phyloP scores from a whole-genome alignment of 2,797 vertebrate species.

The Pampus argenteus region DNA sequence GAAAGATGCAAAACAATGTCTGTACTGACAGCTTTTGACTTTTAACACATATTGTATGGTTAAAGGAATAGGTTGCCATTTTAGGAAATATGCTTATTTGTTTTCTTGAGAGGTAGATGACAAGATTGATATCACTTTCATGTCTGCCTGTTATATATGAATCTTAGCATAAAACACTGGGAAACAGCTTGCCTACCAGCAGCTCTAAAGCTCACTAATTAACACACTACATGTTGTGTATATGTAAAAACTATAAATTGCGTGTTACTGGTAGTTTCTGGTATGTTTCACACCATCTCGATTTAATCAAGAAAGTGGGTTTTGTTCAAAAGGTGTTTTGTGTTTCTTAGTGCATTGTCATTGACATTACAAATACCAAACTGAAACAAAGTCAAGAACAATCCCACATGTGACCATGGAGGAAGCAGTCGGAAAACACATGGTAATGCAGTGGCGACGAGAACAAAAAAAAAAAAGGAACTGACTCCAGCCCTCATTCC shows the following conservation, averaged over 20 bases:
- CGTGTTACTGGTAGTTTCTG: neutral
- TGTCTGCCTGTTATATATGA: neutral
- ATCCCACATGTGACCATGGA: conserved; percentile 17
- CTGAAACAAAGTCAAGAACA: conserved; percentile 13
- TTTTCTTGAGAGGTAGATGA: neutral
- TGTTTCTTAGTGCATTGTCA: conserved; percentile 2
- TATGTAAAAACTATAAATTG: too few relatives aligned
- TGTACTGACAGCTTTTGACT: neutral
- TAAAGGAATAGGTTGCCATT: neutral
- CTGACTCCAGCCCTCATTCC: conserved; percentile 37
- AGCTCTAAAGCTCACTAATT: too few relatives aligned
- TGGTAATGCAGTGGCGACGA: conserved; percentile 6
- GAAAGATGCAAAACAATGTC: neutral
- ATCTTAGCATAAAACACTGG: neutral
- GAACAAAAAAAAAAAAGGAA: conserved; percentile 39
- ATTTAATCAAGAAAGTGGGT: neutral
- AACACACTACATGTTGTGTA: too few relatives aligned
- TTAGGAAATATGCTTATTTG: neutral
- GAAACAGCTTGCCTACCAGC: neutral
- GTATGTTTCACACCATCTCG: neutral
- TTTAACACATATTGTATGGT: neutral
- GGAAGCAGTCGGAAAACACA: conserved; percentile 20
- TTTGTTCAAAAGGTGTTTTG: neutral
- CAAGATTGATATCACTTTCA: neutral
- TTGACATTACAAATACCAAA: neutral